phyloP scores from a whole-genome alignment of 2,888 invertebrate species.

The Cephus spinipes region DNA sequence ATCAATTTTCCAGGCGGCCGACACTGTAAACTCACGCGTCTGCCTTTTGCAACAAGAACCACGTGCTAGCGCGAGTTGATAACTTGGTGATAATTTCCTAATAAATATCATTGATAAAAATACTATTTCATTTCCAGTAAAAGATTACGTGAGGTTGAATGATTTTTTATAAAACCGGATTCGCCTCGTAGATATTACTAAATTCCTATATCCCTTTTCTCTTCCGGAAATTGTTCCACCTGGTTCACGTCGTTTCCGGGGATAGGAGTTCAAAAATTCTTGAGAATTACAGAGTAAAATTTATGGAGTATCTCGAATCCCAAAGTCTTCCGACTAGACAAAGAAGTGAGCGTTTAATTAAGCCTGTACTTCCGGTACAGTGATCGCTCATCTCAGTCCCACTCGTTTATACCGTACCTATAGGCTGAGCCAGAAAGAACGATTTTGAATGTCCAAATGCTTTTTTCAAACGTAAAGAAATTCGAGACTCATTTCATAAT shows the following conservation, averaged over 20 bases:
- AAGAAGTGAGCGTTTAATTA: background rate
- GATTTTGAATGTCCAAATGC: background rate
- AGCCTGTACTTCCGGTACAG: background rate
- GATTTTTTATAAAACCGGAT: background rate
- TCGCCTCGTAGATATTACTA: background rate
- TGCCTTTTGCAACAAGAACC: background rate
- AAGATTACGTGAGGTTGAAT: background rate
- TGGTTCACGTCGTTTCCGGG: background rate
- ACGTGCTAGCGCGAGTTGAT: background rate
- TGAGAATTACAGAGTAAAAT: background rate
- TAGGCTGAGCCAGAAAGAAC: background rate
- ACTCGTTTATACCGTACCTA: background rate
- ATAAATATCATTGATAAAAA: background rate
- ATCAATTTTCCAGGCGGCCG: constrained; percentile 30
- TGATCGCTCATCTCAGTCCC: no score
- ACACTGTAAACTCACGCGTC: background rate
- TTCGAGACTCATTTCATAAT: background rate
- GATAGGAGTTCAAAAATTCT: background rate
- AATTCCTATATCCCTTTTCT: background rate
- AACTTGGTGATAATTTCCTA: no score
- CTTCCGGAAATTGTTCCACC: background rate
- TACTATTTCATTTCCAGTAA: background rate
- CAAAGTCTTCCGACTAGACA: background rate
- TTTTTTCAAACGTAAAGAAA: background rate
- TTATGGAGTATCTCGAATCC: background rate